Percentiles rank a stretch among this genome's conserved stretches.
Conservation (phyloP, 2,113 vertebrate species). For the Aegithalos caudatus region DNA sequence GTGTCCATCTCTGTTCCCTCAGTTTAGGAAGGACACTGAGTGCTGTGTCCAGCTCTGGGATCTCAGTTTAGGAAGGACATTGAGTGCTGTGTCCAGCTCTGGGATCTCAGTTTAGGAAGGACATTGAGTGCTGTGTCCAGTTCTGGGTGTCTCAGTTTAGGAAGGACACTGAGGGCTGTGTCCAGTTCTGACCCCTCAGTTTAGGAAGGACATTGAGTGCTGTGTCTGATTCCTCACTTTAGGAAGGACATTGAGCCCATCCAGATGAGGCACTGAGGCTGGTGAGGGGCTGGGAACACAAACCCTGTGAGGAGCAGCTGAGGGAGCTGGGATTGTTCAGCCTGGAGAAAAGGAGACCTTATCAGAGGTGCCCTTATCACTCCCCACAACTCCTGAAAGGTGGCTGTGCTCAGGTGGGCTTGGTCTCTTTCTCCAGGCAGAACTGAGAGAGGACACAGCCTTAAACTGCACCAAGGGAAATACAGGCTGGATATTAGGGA, state of each 20-base stretch:
- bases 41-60: too few relatives aligned
- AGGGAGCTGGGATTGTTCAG: neutral
- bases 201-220: too few relatives aligned
- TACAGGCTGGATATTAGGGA: neutral
- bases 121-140: neutral
- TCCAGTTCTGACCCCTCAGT: too few relatives aligned
- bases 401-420: neutral
- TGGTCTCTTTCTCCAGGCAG: neutral
- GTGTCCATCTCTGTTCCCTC: too few relatives aligned
- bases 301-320: neutral
- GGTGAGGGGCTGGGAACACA: neutral
- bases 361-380: neutral
- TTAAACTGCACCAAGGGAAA: neutral
- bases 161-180: neutral
- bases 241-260: too few relatives aligned
- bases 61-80: too few relatives aligned
- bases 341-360: neutral
- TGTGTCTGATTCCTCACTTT: too few relatives aligned
- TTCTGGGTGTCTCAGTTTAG: neutral
- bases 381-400: neutral
- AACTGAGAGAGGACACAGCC: neutral
- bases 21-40: too few relatives aligned
- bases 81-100: too few relatives aligned
- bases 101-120: too few relatives aligned
- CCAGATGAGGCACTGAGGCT: neutral